Base-by-base conservation (phyloP, 2,113 vertebrate species). In the Balaenoptera acutorostrata region DNA sequence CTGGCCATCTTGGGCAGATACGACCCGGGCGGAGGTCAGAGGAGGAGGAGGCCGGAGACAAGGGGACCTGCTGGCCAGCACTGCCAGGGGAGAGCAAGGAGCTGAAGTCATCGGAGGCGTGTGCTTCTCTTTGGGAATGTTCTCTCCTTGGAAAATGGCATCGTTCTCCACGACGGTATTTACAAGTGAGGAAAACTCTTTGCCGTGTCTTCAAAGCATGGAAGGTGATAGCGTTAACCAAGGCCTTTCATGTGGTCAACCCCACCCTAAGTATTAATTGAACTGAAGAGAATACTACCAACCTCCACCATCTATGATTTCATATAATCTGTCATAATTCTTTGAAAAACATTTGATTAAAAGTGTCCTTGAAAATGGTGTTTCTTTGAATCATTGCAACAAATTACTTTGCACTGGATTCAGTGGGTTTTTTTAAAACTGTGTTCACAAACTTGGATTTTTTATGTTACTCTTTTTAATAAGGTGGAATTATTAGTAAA, bases 311-410 rank as follows among this genome's bases (percentile, higher is more conserved):
- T 44, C n/a, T 6, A 8, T 25, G 27, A 52, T 20, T 63, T 57
- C 25, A 17, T 29, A 5, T 12, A 44, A 90, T 80, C 44, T 64
- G 20, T 66, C 41, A 31, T 44, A 36, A 13, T 3, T 55, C 39
- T 78, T 75, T 55, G 44, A 41, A 61, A 89, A 93, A 63, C 2
- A n/a, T 59, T 77, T 61, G 44, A 18, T 75, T 74, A 82, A 46
- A 86, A 31, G n/a, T 64, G 12, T 46, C 71, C 57, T 66, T 75
- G n/a, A 63, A 72, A 72, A 41, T 49, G 52, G 20, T 55, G 6
- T 84, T 80, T 81, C 44, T 85, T 74, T 84, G 33, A 66, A 17
- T 55, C 18, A 78, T 59, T 29, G 88, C 81, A 94, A 90, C 39
- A 57, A 84, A 46, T 84, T 86, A 52, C 23, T 66, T 57, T n/a